These are phyloP conservation scores for Stegodyphus mimosarum DNA, from an alignment of 1,140 invertebrate genomes.

Conservation along the genomic window DNA sequence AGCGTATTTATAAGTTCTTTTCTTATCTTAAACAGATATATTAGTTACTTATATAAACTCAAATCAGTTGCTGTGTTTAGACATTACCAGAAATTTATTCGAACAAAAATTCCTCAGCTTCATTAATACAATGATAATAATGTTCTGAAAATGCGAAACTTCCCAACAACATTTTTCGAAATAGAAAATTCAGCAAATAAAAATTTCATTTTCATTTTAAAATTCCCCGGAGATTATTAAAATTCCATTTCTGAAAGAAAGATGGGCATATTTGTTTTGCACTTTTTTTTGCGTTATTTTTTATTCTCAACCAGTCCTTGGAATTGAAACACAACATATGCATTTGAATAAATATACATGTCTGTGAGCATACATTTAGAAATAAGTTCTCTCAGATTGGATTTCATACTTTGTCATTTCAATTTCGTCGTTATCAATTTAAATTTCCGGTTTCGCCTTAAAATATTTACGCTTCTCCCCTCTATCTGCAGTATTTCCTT, in stretches of 20 bases:
- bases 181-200: not conserved
- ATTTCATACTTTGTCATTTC: slow-evolving; percentile 1
- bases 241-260: not conserved
- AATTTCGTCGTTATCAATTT: not conserved
- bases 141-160: not conserved
- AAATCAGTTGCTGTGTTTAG: too few relatives aligned
- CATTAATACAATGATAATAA: too few relatives aligned
- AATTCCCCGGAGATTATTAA: not conserved
- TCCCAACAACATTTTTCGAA: not conserved
- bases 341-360: not conserved
- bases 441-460: not conserved
- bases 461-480: not conserved
- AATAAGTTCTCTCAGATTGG: not conserved
- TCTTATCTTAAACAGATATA: too few relatives aligned
- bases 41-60: too few relatives aligned
- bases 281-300: not conserved
- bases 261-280: not conserved
- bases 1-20: too few relatives aligned
- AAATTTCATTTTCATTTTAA: not conserved
- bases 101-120: too few relatives aligned
- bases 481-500: not conserved
- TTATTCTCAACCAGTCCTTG: not conserved
- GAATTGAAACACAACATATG: not conserved
- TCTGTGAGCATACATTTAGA: not conserved
- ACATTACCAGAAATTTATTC: too few relatives aligned